Base-by-base conservation (phyloP, 2,888 invertebrate species). In the Agrilus cyanescens region DNA sequence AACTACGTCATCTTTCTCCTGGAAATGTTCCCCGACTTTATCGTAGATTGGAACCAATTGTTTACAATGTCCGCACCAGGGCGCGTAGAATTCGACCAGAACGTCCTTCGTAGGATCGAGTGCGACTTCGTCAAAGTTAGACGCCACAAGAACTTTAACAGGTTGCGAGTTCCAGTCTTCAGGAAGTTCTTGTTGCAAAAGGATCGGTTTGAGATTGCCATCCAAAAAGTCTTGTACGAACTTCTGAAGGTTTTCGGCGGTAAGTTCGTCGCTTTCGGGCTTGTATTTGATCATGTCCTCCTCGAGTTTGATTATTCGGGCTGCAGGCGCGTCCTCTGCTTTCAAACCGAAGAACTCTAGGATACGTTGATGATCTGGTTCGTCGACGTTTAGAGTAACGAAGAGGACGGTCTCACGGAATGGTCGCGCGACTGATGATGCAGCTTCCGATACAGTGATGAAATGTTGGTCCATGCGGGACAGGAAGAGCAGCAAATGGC, bases 61-160 rank as follows among this genome's bases (percentile, higher is more conserved):
- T 66, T 97, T 96, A 80, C 97, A 98, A 68, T 98, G 97, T 47
- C 94, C 95, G 71, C 89, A 90, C 97, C 97, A 97, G 47, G 97
- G 96, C 41, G 96, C 96, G 70, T 96, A 98, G 75, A 98, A 99
- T 74, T 98, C 97, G 51, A 99, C 96, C 45, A 99, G 78, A 38
- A 97, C 98, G 60, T 83, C 82, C 74, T 96, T 97, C 53, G 69
- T 73, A 57, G 76, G 75, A 67, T 97, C 85, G 52, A 86, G 77
- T 38, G 82, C 98, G 53, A 99, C 85, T 53, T 85, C 82, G 57
- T 91, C 89, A 67, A 98, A 99, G 76, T 98, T 99, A 64, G 82
- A 84, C 50, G 95, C 85, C 43, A 96, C 96, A 45, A 99, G 78
- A 40, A 76, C 71, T 72, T 95, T 96, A 47, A 99, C 98, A 41